phyloP scores from a whole-genome alignment of 2,888 invertebrate species.

The Melolontha melolontha region DNA sequence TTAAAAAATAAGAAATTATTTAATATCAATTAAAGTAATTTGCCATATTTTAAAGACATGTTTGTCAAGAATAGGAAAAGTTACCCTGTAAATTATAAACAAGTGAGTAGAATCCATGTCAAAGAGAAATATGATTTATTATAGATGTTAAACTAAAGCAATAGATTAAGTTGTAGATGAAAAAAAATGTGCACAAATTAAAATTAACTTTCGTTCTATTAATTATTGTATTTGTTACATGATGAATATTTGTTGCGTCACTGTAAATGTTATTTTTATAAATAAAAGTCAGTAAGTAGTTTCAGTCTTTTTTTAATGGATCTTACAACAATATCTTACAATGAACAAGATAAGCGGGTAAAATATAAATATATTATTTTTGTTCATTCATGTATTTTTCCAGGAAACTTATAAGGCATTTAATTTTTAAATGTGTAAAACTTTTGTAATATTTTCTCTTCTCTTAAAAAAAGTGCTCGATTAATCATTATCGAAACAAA shows the following conservation, averaged over 20 bases:
- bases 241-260: not conserved
- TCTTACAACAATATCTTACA: constrained; percentile 59
- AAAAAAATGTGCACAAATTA: too few relatives aligned
- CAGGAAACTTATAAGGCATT: constrained; percentile 31
- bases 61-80: too few relatives aligned
- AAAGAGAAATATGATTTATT: too few relatives aligned
- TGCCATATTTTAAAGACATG: too few relatives aligned
- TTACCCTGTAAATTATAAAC: too few relatives aligned
- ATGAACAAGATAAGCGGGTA: constrained; percentile 47
- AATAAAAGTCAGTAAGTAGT: constrained; percentile 38
- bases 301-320: constrained; percentile 59
- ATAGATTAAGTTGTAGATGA: too few relatives aligned
- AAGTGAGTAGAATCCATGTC: too few relatives aligned
- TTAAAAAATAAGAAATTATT: too few relatives aligned
- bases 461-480: constrained; percentile 44
- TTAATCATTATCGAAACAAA: constrained; percentile 13
- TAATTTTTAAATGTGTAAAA: constrained; percentile 54
- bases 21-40: too few relatives aligned
- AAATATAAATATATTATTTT: constrained; percentile 37
- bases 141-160: too few relatives aligned
- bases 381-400: constrained; percentile 4
- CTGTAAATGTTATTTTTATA: not conserved
- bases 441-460: constrained; percentile 47
- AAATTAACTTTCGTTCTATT: too few relatives aligned
- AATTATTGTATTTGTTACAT: too few relatives aligned